Evolutionary conservation across 2,113 vertebrate genomes (phyloP), one percentile per base, ranked within the genome.

Genomic region (Dicerorhinus sumatrensis): DNA sequence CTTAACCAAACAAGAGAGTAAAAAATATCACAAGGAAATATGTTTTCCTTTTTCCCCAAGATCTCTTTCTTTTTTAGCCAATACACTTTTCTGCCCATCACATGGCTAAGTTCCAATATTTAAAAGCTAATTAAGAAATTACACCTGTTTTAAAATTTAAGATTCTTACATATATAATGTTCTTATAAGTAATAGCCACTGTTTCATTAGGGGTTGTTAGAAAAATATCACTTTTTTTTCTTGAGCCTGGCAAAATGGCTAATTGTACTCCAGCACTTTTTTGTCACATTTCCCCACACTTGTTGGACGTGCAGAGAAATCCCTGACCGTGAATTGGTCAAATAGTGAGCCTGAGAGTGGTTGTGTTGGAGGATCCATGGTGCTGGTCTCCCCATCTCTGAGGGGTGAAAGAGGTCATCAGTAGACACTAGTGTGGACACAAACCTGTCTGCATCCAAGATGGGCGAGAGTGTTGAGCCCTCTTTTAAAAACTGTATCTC

Each of bases 281-380:
- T 69, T 85, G 36, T 69, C n/a, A 69, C 29, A 23, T 80, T 48
- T 69, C 29, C 23, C 1, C 18, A 42, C 1, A 10, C 46, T 25
- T 48, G 33, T 75, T 69, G 18, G 29, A 17, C 51, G 23, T 8
- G 25, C 63, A 58, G 31, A 58, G 51, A 73, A 58, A 56, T 25
- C n/a, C n/a, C 54, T 2, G 36, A 65, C 25, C 5, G 16, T 0
- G 14, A 48, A 62, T 0, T 31, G 62, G 6, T 67, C 17, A 20
- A 5, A 2, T 1, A 6, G 8, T 0, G 8, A 91, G 48, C 54
- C 33, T 0, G 7, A 56, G 63, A 3, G 51, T 6, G 42, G 1
- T 5, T 0, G 5, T 25, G 29, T 11, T 0, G 8, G 36, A 18
- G 11, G 39, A 11, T 0, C 10, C 13, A 0, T 3, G 4, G 20